Percentiles rank a stretch among this genome's conserved stretches.
These are phyloP conservation scores for Sturmia bella DNA, from an alignment of 2,888 invertebrate genomes.

Conservation along the genomic window DNA sequence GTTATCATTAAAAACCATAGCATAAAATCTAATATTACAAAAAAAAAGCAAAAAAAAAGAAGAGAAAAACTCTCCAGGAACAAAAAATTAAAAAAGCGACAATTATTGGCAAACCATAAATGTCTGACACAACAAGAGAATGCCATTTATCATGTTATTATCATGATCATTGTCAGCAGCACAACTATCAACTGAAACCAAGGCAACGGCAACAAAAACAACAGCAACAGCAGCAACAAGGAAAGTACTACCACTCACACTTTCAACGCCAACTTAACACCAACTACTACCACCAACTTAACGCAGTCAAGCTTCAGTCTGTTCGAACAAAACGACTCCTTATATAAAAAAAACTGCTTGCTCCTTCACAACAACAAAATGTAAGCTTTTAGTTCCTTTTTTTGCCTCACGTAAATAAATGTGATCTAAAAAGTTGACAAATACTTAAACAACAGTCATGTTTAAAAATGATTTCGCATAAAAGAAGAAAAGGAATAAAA, in stretches of 20 bases:
- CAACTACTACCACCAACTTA: constrained; percentile 14
- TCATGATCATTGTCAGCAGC: constrained; percentile 65
- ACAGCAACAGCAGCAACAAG: background rate
- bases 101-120: constrained; percentile 70
- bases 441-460: constrained; percentile 65
- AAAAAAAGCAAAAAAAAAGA: background rate
- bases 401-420: constrained; percentile 49
- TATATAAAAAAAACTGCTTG: constrained; percentile 31
- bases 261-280: constrained; percentile 20
- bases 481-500: constrained; percentile 4
- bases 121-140: constrained; percentile 69
- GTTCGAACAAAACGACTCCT: constrained; percentile 41
- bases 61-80: constrained; percentile 7
- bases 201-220: constrained; percentile 18
- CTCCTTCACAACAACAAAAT: constrained; percentile 9
- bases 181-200: constrained; percentile 36
- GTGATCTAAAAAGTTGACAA: constrained; percentile 71
- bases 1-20: constrained; percentile 68
- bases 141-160: constrained; percentile 68
- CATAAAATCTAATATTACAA: constrained; percentile 65
- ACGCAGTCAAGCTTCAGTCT: constrained; percentile 40
- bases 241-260: constrained; percentile 1
- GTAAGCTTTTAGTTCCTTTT: constrained; percentile 5
- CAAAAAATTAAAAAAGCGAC: constrained; percentile 36
- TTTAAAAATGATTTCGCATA: constrained; percentile 48